Conservation (phyloP, 2,113 vertebrate species). For the Pterocles gutturalis region DNA sequence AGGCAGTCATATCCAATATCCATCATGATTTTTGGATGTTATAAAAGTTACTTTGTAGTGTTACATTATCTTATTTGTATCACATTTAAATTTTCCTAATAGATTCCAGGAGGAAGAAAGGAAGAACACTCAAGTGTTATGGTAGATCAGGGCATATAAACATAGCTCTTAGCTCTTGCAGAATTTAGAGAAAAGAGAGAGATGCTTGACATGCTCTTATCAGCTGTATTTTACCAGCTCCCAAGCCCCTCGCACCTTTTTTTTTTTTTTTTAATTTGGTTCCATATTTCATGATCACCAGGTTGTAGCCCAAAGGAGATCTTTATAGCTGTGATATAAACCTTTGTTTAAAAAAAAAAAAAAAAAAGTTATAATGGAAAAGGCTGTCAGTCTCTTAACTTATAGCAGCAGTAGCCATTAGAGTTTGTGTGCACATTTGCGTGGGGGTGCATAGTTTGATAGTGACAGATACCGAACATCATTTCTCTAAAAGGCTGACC, state of each 20-base stretch:
- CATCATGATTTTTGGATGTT: neutral
- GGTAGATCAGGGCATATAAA: neutral
- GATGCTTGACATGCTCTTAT: neutral
- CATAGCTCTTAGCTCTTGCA: neutral
- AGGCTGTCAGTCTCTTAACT: neutral
- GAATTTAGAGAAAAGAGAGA: neutral
- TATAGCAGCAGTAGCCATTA: neutral
- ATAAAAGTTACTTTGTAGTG: neutral
- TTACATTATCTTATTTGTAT: neutral
- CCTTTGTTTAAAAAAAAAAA: neutral
- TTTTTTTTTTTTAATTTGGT: neutral
- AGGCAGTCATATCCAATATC: neutral
- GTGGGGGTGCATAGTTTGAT: neutral
- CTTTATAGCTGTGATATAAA: neutral
- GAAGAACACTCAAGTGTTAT: neutral
- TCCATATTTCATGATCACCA: neutral
- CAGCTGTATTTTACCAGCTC: neutral
- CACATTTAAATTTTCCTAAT: neutral
- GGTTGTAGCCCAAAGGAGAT: neutral
- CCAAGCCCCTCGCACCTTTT: too few relatives aligned
- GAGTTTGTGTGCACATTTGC: neutral
- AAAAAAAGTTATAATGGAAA: neutral
- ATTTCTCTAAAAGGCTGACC: constrained; percentile 19
- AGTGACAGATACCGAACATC: neutral
- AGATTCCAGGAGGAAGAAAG: neutral